phyloP scores from a whole-genome alignment of 2,113 vertebrate species.

The Pontoporia blainvillei region DNA sequence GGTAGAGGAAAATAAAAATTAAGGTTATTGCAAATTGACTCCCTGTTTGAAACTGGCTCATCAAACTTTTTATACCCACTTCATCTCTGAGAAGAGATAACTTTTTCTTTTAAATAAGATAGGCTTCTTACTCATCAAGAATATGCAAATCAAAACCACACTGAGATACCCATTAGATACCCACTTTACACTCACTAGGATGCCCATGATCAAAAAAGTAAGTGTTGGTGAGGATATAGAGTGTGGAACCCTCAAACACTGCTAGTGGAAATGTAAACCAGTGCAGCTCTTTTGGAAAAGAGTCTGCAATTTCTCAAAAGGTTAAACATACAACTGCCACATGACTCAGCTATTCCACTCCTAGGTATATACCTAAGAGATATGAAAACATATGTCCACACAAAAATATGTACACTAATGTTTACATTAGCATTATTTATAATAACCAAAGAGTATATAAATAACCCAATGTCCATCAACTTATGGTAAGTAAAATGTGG shows the following conservation, averaged over 20 bases:
- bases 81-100: background rate
- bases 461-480: background rate
- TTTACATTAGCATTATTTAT: background rate
- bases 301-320: slow-evolving; percentile 27
- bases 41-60: background rate
- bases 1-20: slow-evolving; percentile 38
- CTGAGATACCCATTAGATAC: background rate
- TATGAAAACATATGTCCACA: slow-evolving; percentile 4
- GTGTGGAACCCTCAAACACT: background rate
- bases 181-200: background rate
- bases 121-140: background rate
- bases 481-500: background rate
- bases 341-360: background rate
- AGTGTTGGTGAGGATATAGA: background rate
- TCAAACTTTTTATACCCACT: slow-evolving; percentile 14
- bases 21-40: slow-evolving; percentile 7
- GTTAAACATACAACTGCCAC: background rate
- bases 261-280: background rate
- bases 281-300: background rate
- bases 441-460: slow-evolving; percentile 21
- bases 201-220: background rate
- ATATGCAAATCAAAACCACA: slow-evolving; percentile 43
- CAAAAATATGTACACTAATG: background rate
- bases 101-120: slow-evolving; percentile 11
- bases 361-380: background rate